A percentile compares a stretch with the other conserved stretches of the same genome.
phyloP scores from a whole-genome alignment of 2,113 vertebrate genomes.

The Muntiacus muntjak region DNA sequence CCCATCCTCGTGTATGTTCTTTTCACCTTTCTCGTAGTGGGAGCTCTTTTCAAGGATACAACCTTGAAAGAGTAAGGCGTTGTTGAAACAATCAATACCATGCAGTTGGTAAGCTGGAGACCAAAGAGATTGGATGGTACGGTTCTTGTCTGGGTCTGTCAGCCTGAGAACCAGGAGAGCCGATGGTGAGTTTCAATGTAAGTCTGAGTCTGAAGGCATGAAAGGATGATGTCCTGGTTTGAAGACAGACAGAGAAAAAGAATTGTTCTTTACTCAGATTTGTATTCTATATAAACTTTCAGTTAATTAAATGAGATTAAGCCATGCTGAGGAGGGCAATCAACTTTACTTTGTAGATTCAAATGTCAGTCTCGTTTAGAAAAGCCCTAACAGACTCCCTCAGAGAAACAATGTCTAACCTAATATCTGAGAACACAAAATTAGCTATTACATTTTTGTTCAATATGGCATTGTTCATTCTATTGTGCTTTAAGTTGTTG shows the following conservation, averaged over 20 bases:
- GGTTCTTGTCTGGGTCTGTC: background rate
- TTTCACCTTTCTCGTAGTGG: background rate
- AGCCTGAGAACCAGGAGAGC: background rate
- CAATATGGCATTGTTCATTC: background rate
- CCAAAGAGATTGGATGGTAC: accelerated
- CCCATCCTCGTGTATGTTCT: background rate
- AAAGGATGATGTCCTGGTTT: background rate
- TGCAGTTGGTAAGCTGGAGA: background rate
- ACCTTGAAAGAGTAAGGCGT: background rate
- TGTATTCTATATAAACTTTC: background rate
- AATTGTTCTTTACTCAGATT: background rate
- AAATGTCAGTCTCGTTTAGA: background rate
- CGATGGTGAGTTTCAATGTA: background rate
- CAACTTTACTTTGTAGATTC: background rate
- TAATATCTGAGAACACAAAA: background rate
- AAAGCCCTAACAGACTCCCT: background rate
- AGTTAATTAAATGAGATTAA: background rate
- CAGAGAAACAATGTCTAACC: background rate
- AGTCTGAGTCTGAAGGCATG: background rate
- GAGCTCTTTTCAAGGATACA: background rate
- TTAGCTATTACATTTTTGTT: background rate
- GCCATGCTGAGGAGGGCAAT: accelerated
- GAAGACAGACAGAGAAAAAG: background rate
- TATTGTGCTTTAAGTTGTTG: background rate
- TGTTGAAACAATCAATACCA: background rate